Base-by-base conservation (phyloP, 1,140 invertebrate species). In the Papilio aristodemus region DNA sequence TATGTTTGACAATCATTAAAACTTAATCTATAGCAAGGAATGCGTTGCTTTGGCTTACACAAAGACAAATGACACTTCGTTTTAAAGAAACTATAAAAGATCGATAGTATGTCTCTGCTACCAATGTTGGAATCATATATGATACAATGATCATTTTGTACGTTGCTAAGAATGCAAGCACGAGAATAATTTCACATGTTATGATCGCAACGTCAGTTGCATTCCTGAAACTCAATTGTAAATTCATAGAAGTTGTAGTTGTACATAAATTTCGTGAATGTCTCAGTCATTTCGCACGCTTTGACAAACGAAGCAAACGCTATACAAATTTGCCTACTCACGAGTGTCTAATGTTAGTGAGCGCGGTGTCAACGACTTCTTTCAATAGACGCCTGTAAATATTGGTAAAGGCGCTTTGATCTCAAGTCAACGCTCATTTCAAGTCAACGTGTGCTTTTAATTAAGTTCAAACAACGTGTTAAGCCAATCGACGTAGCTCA, bases 391-490 rank as follows among this genome's bases (percentile, higher is more conserved):
- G 70, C 74, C 69, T 43, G 84, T 80, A 86, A 88, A 87, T 86
- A 88, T 90, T 85, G 81, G 75, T 79, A 80, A 68, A 72, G 60
- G 62, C 63, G 73, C 86, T 90, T 88, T 90, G 87, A 90, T 90
- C 86, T 83, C 67, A 72, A 70, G 69, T 69, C 74, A 73, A 74
- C 79, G 82, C 72, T 86, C 85, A 84, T 78, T 85, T 85, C 71
- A 71, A 70, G 72, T 72, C 72, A 78, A 81, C 80, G 82, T 85
- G 74, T 77, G 79, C 68, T 79, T 77, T 86, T 89, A 89, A 89
- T 89, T 89, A 89, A 85, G 80, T 80, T 84, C 86, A 88, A 89
- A 89, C 81, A 87, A 81, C 76, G 77, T 68, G 73, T 78, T 66
- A 73, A 50, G 73, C 71, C 73, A 80, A 74, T 80, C 75, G 75